Base-by-base conservation (phyloP, 2,797 vertebrate genomes). In the Orestias chungarensis region DNA sequence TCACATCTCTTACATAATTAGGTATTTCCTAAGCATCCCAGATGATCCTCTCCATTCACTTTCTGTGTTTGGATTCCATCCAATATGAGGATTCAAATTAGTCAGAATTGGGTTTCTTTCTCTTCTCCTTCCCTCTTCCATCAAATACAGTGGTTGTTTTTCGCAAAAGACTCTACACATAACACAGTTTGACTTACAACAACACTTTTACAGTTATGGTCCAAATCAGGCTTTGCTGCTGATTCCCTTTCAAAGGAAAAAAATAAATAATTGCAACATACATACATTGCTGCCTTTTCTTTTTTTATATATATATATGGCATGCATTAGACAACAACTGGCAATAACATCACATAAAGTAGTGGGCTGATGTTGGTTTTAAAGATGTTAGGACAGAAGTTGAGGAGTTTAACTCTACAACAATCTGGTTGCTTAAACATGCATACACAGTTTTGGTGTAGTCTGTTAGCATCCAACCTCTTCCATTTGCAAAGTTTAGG, bases 31-130 rank as follows among this genome's bases (percentile, higher is more conserved):
- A 50, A 20, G 27, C 66, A 69, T 40, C 62, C 23, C 27, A 54
- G 18, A n/a, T 65, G 7, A 50, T 80, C 33, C 18, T 12, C 42
- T 64, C 59, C 11, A 57, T 54, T 66, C 23, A 71, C 35, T 77
- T 46, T 15, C 17, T n/a, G 33, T n/a, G 9, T 74, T 57, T 66
- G 5, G 27, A 50, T 31, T n/a, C 0, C 4, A 11, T 69, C 38
- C 20, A 17, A 14, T 20, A 3, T 64, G 43, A 43, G 6, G 3
- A 67, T 27, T 27, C 9, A 5, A 1, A 66, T 38, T 40, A 46
- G 38, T 18, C 11, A 66, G 10, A 43, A 47, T 66, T 52, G 72
- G n/a, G 33, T 62, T 50, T 38, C 40, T 7, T 59, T 15, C 5
- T 54, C 27, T 14, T 27, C 31, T 38, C 38, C 4, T 25, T 73